Conservation (phyloP, 2,113 vertebrate genomes). For the Scopus umbretta region DNA sequence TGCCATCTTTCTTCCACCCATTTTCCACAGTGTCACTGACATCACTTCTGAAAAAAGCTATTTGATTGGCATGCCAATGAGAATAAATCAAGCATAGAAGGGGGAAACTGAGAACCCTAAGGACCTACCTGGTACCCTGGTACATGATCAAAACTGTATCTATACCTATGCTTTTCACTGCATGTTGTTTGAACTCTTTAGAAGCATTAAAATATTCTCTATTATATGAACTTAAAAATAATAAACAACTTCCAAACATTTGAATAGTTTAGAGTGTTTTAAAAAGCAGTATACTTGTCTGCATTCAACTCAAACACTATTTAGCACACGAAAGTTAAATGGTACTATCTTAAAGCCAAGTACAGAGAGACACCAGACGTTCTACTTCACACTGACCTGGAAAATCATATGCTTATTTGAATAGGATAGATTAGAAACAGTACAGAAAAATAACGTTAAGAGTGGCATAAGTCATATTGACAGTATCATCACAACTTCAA, state of each 20-base stretch:
- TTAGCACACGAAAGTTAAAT: background rate
- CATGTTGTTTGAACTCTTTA: background rate
- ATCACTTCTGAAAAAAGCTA: background rate
- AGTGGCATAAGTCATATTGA: background rate
- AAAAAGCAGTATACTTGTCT: background rate
- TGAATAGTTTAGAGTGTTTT: background rate
- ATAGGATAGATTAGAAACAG: background rate
- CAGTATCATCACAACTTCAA: constrained; percentile 14
- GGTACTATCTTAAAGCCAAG: background rate
- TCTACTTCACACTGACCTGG: background rate
- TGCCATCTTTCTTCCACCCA: background rate
- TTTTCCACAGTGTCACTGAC: background rate
- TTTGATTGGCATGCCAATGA: background rate
- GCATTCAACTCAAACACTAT: background rate
- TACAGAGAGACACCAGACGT: background rate
- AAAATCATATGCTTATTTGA: constrained; percentile 18
- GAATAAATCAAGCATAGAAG: background rate
- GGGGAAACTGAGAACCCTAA: background rate
- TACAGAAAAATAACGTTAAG: background rate
- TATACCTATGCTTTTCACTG: background rate
- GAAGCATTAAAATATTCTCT: background rate
- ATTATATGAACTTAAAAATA: background rate
- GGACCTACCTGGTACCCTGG: background rate
- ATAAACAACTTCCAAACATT: background rate
- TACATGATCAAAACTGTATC: background rate